phyloP scores from a whole-genome alignment of 2,797 vertebrate genomes.

The Siniperca undulata region DNA sequence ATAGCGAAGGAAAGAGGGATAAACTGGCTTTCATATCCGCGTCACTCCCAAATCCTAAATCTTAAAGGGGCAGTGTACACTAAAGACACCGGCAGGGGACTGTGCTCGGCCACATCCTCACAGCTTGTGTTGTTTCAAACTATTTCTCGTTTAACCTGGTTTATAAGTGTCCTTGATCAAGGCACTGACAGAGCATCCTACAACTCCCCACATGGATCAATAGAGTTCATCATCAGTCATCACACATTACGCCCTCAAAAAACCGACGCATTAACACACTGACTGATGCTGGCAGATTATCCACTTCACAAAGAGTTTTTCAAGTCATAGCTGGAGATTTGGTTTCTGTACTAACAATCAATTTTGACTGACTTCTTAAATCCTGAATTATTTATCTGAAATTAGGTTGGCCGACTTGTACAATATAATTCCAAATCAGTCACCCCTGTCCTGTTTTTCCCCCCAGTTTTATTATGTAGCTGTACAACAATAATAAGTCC shows the following conservation, averaged over 20 bases:
- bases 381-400: neutral
- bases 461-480: neutral
- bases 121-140: neutral
- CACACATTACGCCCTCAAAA: neutral
- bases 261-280: neutral
- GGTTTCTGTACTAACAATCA: neutral
- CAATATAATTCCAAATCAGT: neutral
- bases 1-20: constrained; percentile 83
- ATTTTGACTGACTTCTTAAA: neutral
- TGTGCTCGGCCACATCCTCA: neutral
- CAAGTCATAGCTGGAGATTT: neutral
- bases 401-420: neutral
- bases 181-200: neutral
- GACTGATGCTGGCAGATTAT: neutral
- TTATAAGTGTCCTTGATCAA: neutral
- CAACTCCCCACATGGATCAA: neutral
- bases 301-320: neutral
- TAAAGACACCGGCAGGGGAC: neutral
- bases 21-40: constrained; percentile 85
- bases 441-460: neutral
- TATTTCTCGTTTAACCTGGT: neutral
- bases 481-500: neutral
- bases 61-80: constrained; percentile 85
- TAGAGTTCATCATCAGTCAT: constrained; percentile 12
- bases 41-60: constrained; percentile 89